phyloP scores from a whole-genome alignment of 1,140 invertebrate genomes.

The Anastrepha ludens region DNA sequence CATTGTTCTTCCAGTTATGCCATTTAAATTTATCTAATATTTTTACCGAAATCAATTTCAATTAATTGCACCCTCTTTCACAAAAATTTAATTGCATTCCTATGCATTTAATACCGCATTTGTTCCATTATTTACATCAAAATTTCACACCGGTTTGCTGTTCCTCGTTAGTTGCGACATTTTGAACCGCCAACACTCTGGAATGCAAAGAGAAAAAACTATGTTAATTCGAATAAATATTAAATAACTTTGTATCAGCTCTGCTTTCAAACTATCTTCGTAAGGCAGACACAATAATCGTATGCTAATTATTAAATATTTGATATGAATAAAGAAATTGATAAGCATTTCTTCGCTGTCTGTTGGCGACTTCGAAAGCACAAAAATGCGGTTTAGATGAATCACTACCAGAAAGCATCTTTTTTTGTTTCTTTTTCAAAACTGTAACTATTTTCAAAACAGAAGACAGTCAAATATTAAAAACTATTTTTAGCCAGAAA shows the following conservation, averaged over 20 bases:
- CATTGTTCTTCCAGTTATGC: too few relatives aligned
- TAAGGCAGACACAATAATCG: neutral
- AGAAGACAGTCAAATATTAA: neutral
- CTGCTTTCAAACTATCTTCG: neutral
- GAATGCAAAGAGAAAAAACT: slow-evolving; percentile 20
- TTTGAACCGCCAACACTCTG: slow-evolving; percentile 30
- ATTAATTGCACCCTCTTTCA: too few relatives aligned
- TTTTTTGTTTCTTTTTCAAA: neutral
- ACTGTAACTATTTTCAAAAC: neutral
- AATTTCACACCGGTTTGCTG: slow-evolving; percentile 16
- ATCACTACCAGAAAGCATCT: neutral
- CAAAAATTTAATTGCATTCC: too few relatives aligned
- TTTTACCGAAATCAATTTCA: too few relatives aligned
- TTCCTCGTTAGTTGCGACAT: slow-evolving; percentile 13
- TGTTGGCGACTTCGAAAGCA: neutral
- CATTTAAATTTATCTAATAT: too few relatives aligned
- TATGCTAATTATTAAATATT: slow-evolving; percentile 23
- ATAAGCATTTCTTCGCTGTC: slow-evolving; percentile 1
- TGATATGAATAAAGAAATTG: neutral
- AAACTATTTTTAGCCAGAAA: neutral
- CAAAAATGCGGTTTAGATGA: slow-evolving; percentile 41
- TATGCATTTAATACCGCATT: too few relatives aligned
- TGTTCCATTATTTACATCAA: neutral
- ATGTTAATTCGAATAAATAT: slow-evolving; percentile 35
- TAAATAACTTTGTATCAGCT: slow-evolving; percentile 37